Evolutionary conservation across 2,113 vertebrate species (phyloP).

Genomic region (Pteronura brasiliensis): DNA sequence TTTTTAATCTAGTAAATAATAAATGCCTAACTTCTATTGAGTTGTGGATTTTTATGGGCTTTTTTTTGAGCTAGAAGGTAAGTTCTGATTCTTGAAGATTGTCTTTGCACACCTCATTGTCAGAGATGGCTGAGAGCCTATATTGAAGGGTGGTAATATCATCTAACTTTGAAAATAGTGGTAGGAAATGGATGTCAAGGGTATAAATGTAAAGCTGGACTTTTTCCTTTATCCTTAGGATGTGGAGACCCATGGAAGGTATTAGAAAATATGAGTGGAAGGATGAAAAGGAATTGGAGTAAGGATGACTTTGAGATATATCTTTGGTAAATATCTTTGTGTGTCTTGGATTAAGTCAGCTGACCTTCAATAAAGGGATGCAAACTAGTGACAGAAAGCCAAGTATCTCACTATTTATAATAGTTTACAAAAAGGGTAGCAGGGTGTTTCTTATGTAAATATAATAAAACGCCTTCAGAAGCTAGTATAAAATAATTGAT

Average conservation of each 20-base stretch:
- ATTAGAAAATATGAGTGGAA: no score
- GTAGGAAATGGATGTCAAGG: not conserved
- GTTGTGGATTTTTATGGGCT: not conserved
- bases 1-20: not conserved
- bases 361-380: not conserved
- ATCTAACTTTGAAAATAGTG: not conserved
- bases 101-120: no score
- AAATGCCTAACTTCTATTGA: not conserved
- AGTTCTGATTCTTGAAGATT: not conserved
- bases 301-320: not conserved
- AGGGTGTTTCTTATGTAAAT: not conserved
- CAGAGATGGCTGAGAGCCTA: not conserved
- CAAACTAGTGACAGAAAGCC: not conserved
- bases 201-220: not conserved
- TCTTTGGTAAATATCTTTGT: not conserved
- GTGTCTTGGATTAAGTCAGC: not conserved
- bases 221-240: not conserved
- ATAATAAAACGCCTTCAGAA: not conserved
- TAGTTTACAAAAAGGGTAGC: not conserved
- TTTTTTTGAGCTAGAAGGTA: not conserved
- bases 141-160: not conserved
- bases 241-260: no score
- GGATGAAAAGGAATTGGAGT: not conserved
- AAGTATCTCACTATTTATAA: not conserved
- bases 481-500: not conserved